Evolutionary conservation across 2,888 invertebrate species (phyloP).

Genomic region (Tachina lurida): DNA sequence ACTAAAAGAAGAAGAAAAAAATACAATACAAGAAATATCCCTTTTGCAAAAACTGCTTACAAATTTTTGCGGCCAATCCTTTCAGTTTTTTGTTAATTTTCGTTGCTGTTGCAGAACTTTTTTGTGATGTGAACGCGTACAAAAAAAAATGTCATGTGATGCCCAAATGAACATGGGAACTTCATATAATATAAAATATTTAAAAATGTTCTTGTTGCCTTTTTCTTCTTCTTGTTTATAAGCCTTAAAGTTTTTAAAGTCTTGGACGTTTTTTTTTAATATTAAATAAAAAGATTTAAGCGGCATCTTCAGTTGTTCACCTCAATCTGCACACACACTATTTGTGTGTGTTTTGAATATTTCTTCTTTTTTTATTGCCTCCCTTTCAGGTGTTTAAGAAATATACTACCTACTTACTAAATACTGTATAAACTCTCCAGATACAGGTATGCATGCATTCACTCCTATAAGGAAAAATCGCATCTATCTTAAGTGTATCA

Average conservation of each 20-base stretch:
- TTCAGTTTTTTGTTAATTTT: constrained; percentile 57
- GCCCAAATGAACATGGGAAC: constrained; percentile 65
- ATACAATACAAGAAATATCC: constrained; percentile 45
- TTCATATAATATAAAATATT: constrained; percentile 51
- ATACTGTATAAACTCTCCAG: constrained; percentile 5
- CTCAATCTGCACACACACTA: constrained; percentile 5
- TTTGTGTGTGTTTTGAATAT: constrained; percentile 6
- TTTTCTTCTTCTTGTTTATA: constrained; percentile 42
- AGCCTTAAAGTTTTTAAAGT: constrained; percentile 49
- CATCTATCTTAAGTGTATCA: constrained; percentile 45
- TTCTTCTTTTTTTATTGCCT: background rate
- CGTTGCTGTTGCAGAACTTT: constrained; percentile 1
- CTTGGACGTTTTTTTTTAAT: constrained; percentile 14
- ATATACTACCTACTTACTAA: constrained; percentile 9
- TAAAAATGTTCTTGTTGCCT: constrained; percentile 15
- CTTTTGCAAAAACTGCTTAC: constrained; percentile 51
- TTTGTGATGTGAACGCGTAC: background rate
- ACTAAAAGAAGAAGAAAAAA: background rate
- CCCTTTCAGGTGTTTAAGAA: constrained; percentile 66
- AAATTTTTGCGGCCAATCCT: constrained; percentile 60
- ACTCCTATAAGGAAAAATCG: constrained; percentile 26
- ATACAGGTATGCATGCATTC: constrained; percentile 12
- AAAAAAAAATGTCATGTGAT: constrained; percentile 67
- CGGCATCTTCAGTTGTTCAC: constrained; percentile 61
- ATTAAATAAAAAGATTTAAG: constrained; percentile 32